Base-by-base conservation (phyloP, 2,888 invertebrate species). In the Melanophora roralis region DNA sequence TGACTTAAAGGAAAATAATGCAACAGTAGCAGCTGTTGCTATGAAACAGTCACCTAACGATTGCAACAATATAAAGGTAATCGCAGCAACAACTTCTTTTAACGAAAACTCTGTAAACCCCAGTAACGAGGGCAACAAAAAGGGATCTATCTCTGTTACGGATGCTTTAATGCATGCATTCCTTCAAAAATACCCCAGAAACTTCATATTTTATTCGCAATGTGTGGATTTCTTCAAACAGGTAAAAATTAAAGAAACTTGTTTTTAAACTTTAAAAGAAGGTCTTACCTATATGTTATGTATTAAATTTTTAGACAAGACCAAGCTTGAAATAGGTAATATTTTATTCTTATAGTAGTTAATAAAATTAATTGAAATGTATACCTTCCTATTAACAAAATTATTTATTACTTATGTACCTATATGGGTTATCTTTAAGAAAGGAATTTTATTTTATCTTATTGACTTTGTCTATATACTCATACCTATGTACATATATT, bases 221-320 rank as follows among this genome's bases (percentile, higher is more conserved):
- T 86, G 86, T 68, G 83, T 86, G 84, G 87, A 88, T 79, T 86
- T 88, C 78, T 86, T 89, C 27, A 85, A 86, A 43, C 83, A 88
- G 85, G 89, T 89, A 83, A 86, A 84, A 85, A 32, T 11, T 5
- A 27, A 27, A 27, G n/a, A n/a, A n/a, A n/a, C n/a, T n/a, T n/a
- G n/a, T n/a, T 27, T 5, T 27, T 27, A 27, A 27, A 27, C 6
- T 27, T 3, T 6, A 27, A 27, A n/a, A n/a, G n/a, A n/a, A n/a
- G n/a, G n/a, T n/a, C n/a, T n/a, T n/a, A n/a, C n/a, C n/a, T n/a
- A n/a, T n/a, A n/a, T n/a, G n/a, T n/a, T n/a, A n/a, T n/a, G n/a
- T n/a, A n/a, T n/a, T n/a, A n/a, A n/a, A n/a, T n/a, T n/a, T n/a
- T n/a, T n/a, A n/a, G n/a, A n/a, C n/a, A n/a, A n/a, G n/a, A n/a